Evolutionary conservation across 1,140 invertebrate genomes (phyloP).

Genomic region (Temnothorax curvispinosus): DNA sequence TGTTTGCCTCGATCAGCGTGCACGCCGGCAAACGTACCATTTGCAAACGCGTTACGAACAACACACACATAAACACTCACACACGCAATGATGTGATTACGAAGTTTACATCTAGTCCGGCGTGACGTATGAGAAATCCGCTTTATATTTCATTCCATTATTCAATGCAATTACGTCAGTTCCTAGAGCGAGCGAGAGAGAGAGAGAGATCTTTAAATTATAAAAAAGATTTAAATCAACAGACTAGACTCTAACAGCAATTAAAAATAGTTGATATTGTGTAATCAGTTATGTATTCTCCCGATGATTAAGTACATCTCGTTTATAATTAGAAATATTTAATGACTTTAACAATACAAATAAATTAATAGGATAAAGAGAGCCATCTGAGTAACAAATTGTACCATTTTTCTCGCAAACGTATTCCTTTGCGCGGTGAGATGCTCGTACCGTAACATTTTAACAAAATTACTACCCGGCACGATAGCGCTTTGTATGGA

Average conservation of each 20-base stretch:
- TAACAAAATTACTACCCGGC: slow-evolving; percentile 9
- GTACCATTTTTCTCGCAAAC: neutral
- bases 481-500: neutral
- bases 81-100: slow-evolving; percentile 6
- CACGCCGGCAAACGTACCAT: neutral
- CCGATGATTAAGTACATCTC: neutral
- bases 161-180: neutral
- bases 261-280: neutral
- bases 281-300: neutral
- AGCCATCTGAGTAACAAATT: neutral
- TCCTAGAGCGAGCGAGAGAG: neutral
- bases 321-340: neutral
- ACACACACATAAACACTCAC: slow-evolving; percentile 7
- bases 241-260: neutral
- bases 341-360: neutral
- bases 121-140: slow-evolving; percentile 18
- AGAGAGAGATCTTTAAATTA: neutral
- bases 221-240: neutral
- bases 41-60: neutral
- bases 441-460: neutral
- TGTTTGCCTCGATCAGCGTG: slow-evolving; percentile 42
- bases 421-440: neutral
- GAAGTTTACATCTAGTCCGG: neutral
- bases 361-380: neutral
- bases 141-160: slow-evolving; percentile 3